These are phyloP conservation scores for Aphis craccivora DNA, from an alignment of 1,140 invertebrate genomes.

Conservation along the genomic window DNA sequence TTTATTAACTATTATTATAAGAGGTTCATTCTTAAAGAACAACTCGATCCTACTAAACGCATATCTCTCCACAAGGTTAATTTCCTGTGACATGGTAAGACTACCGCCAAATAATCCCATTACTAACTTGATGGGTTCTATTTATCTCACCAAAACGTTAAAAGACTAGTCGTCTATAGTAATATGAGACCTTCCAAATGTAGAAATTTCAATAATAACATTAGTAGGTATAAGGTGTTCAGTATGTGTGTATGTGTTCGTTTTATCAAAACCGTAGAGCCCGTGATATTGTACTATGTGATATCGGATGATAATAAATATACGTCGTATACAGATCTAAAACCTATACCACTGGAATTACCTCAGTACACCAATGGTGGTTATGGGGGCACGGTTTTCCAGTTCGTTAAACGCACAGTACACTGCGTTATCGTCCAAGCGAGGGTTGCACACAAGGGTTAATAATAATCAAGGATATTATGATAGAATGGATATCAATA, in stretches of 20 bases:
- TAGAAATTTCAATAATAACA: slow-evolving; percentile 11
- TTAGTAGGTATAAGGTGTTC: neutral
- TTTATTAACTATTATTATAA: neutral
- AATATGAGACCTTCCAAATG: neutral
- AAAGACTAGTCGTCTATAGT: neutral
- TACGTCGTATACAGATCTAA: slow-evolving; percentile 30
- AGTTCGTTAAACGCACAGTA: slow-evolving; percentile 37
- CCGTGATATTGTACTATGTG: neutral
- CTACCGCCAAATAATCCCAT: neutral
- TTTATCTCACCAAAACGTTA: neutral
- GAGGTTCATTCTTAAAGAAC: neutral
- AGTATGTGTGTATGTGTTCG: too few species aligned
- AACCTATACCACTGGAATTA: neutral
- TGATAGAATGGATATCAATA: neutral
- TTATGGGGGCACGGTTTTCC: neutral
- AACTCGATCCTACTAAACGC: neutral
- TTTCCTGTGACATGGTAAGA: slow-evolving; percentile 13
- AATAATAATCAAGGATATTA: slow-evolving; percentile 31
- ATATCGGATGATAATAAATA: slow-evolving; percentile 28
- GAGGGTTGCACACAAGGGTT: neutral
- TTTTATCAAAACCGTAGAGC: neutral
- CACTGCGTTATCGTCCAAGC: neutral
- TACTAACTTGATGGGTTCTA: neutral
- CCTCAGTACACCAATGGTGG: neutral
- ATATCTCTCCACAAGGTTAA: neutral